Base-by-base conservation (phyloP, 2,113 vertebrate species). In the Cnemophilus loriae region DNA sequence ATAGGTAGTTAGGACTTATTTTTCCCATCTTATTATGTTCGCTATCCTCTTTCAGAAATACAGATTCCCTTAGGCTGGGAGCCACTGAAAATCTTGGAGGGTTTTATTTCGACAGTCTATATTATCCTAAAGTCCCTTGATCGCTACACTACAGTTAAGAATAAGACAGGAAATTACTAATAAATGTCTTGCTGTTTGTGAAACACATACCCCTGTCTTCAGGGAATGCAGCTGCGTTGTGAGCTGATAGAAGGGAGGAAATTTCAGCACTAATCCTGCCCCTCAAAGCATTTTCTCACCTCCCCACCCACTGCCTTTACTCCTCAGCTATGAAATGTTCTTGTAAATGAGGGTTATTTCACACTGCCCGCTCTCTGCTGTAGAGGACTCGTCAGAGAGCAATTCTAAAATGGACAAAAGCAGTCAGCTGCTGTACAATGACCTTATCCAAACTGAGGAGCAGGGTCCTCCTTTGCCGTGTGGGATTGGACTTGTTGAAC, bases 1-100 rank as follows among this genome's bases (percentile, higher is more conserved):
- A 73, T 12, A 84, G 90, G 88, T 94, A 90, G 80, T 95, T 96
- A 92, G 46, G 61, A 84, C 39, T 95, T 87, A 88, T 84, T 95
- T 95, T 94, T 84, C 46, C 39, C 22, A 30, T 91, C 71, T 90
- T 94, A 88, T 84, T 94, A 84, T 39, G 61, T 69, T 80, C 18
- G 1, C 73, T 61, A 50, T 88, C 41, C 52, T 80, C 57, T 91
- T 90, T 88, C 68, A 86, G 89, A 94, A 94, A 92, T 78, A 52
- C 49, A 73, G 69, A 93, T 93, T 82, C 60, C 65, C 21, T 90
- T 7, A 27, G 90, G 77, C 60, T 87, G 61, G 37, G 49, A 93
- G 52, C 35, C 75, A 78, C 70, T 63, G 79, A 89, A 95, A 93
- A 88, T 76, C 65, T 85, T 78, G 27, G 63, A 70, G 49, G 68